Base-by-base conservation (phyloP, 2,888 invertebrate species). In the Exephanes ischioxanthus region DNA sequence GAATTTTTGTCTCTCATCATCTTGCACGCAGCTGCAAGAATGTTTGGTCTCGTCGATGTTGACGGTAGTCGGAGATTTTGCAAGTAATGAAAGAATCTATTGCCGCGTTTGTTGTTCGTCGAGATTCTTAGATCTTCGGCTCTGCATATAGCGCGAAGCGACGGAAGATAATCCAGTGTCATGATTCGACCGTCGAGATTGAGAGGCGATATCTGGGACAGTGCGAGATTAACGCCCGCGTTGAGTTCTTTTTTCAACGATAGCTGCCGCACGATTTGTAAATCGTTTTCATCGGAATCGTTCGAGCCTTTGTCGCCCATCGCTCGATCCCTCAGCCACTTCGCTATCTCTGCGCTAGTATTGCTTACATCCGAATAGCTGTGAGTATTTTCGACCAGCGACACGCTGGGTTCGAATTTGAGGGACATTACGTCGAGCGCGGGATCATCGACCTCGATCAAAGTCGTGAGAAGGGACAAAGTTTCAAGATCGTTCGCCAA, bases 31-130 rank as follows among this genome's bases (percentile, higher is more conserved):
- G 91, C 90, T 37, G 90, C 79, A 48, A 93, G 89, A 84, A 91
- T 90, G 70, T 90, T 91, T 1, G 92, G 87, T n/a, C 89, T 90
- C 3, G 87, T 86, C 9, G 88, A 88, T 5, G 86, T 83, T 0
- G 86, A 22, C 7, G 91, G 87, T 48, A 91, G 45, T 90, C 95
- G 95, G 81, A 95, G 92, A 71, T 95, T 95, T 88, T 96, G 96
- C n/a, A 97, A 94, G 94, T 97, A 97, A 93, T 97, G 97, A 94
- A 96, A 97, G 94, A 97, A 97, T 80, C 97, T 95, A 90, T 97
- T 97, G 85, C 96, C 96, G 84, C 97, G 95, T 91, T 97, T 97
- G 1, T 92, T 94, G 89, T 95, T 96, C 37, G 91, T 93, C 68
- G 95, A 95, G 48, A 95, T 95, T 90, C 97, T 96, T 16, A 90